These are phyloP conservation scores for Echinops telfairi DNA, from an alignment of 2,113 vertebrate genomes.

Conservation along the genomic window DNA sequence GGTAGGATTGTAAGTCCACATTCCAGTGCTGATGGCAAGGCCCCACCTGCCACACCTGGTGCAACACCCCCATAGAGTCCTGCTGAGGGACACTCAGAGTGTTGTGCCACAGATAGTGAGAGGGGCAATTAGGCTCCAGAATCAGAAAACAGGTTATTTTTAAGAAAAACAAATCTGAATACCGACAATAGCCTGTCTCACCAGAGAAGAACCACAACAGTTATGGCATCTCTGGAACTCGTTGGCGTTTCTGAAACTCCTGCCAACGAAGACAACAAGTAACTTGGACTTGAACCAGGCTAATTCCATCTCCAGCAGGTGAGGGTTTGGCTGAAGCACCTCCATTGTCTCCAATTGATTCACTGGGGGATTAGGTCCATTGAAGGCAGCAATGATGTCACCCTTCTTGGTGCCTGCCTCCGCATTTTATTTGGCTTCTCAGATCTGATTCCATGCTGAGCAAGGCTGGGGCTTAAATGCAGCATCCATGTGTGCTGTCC, in stretches of 20 bases:
- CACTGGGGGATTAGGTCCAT: constrained; percentile 38
- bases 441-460: not conserved
- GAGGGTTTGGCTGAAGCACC: constrained; percentile 26
- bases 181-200: not conserved
- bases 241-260: constrained; percentile 50
- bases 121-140: not conserved
- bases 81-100: constrained; percentile 22
- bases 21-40: constrained; percentile 44
- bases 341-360: constrained; percentile 44
- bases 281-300: constrained; percentile 40
- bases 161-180: constrained; percentile 1
- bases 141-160: constrained; percentile 62
- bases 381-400: not conserved
- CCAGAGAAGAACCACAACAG: not conserved
- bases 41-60: constrained; percentile 13
- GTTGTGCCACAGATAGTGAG: constrained; percentile 2
- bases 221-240: constrained; percentile 58
- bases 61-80: constrained; percentile 26
- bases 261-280: constrained; percentile 51
- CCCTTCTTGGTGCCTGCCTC: constrained; percentile 12
- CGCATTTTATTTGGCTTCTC: not conserved
- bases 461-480: not conserved
- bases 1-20: constrained; percentile 31
- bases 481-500: not conserved
- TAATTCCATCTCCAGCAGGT: constrained; percentile 23